Evolutionary conservation across 1,140 invertebrate species (phyloP).

Genomic region (Scaptomyza montana): DNA sequence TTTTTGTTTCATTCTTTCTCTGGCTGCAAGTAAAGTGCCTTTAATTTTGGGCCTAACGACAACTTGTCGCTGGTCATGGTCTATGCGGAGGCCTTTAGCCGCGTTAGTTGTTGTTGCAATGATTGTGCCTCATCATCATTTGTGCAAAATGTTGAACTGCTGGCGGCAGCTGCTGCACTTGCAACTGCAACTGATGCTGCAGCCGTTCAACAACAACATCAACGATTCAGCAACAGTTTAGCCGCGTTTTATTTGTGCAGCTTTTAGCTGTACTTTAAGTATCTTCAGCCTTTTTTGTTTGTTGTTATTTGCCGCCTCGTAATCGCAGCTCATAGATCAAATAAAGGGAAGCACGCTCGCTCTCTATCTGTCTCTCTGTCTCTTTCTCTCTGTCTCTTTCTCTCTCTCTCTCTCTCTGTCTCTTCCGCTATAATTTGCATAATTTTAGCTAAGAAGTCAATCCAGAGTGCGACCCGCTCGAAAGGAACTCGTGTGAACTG

Average conservation of each 20-base stretch:
- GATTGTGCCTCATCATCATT: slow-evolving; percentile 73
- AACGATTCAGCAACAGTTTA: slow-evolving; percentile 35
- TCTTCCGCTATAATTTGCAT: slow-evolving; percentile 35
- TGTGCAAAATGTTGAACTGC: slow-evolving; percentile 54
- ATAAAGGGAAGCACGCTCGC: slow-evolving; percentile 30
- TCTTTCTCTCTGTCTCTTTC: background rate
- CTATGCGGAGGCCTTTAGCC: slow-evolving; percentile 32
- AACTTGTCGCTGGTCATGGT: slow-evolving; percentile 77
- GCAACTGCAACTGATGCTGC: background rate
- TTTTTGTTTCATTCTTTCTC: slow-evolving; percentile 21
- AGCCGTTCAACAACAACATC: slow-evolving; percentile 11
- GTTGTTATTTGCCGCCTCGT: slow-evolving; percentile 37
- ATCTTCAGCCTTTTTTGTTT: slow-evolving; percentile 33
- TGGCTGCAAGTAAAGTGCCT: slow-evolving; percentile 49
- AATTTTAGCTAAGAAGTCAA: slow-evolving; percentile 43
- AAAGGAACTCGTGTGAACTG: slow-evolving; percentile 60
- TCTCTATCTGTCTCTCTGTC: background rate
- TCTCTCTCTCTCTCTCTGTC: background rate
- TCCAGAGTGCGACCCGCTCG: slow-evolving; percentile 25
- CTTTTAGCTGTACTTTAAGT: slow-evolving; percentile 63
- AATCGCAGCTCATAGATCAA: slow-evolving; percentile 49
- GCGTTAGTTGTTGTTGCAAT: slow-evolving; percentile 15
- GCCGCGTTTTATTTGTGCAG: slow-evolving; percentile 71
- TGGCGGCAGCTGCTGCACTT: slow-evolving; percentile 64
- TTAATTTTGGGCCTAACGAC: slow-evolving; percentile 80